phyloP scores from a whole-genome alignment of 2,113 vertebrate genomes.

The Corydoras maculifer region DNA sequence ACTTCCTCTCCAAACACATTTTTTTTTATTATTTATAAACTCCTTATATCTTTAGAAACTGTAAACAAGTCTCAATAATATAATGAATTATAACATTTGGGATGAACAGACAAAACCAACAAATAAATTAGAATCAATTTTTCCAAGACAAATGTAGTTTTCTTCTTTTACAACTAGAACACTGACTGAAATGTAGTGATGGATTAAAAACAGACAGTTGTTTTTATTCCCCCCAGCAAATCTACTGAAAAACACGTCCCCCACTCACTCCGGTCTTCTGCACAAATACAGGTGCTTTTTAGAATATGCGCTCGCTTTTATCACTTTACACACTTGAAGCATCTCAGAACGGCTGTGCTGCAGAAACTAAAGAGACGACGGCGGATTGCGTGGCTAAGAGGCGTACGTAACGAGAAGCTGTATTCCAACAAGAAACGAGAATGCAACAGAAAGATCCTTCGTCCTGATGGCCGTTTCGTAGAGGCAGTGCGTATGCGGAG shows the following conservation, averaged over 20 bases:
- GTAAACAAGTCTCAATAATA: constrained; percentile 56
- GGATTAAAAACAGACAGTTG: constrained; percentile 51
- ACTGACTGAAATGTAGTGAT: constrained; percentile 56
- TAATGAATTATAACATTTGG: constrained; percentile 56
- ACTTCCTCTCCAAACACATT: constrained; percentile 47
- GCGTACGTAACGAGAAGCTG: constrained; percentile 10
- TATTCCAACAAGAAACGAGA: neutral
- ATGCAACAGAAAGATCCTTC: neutral
- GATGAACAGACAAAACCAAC: constrained; percentile 48
- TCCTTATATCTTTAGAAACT: constrained; percentile 56
- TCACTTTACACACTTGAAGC: constrained; percentile 45
- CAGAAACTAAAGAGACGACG: constrained; percentile 30
- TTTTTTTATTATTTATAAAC: constrained; percentile 43
- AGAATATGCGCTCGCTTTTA: constrained; percentile 44
- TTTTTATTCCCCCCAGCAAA: constrained; percentile 43
- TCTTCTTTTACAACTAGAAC: constrained; percentile 50
- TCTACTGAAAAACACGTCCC: constrained; percentile 52
- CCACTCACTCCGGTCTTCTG: constrained; percentile 31
- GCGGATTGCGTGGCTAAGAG: constrained; percentile 39
- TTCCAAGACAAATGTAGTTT: constrained; percentile 45
- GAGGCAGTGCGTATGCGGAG: constrained; percentile 39
- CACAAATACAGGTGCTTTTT: constrained; percentile 49
- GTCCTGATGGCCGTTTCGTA: constrained; percentile 31
- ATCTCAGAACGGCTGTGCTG: constrained; percentile 43
- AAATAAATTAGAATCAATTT: constrained; percentile 54